phyloP scores from a whole-genome alignment of 2,888 invertebrate species.

The Anthophora plumipes region DNA sequence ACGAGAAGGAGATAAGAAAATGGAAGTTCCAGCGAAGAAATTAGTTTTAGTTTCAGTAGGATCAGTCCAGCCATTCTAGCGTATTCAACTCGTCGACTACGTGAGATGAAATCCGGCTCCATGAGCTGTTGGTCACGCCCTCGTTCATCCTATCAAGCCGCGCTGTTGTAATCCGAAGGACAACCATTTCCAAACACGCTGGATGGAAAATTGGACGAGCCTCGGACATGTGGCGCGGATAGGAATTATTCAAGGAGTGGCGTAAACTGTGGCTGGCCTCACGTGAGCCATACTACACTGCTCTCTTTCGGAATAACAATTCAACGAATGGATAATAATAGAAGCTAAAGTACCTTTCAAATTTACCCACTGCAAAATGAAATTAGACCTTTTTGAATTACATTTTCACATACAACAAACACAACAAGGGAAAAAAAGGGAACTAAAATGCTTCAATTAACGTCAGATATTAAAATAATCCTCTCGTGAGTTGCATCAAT shows the following conservation, averaged over 20 bases:
- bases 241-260: slow-evolving; percentile 51
- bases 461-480: too few relatives aligned
- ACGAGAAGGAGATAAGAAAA: too few relatives aligned
- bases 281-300: background rate
- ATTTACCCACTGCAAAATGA: background rate
- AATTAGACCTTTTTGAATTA: too few relatives aligned
- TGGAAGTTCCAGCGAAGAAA: background rate
- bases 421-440: too few relatives aligned
- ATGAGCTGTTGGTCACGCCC: slow-evolving; percentile 2
- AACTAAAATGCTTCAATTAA: background rate
- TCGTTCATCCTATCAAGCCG: slow-evolving; percentile 41
- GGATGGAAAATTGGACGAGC: slow-evolving; percentile 54
- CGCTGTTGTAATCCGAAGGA: slow-evolving; percentile 47
- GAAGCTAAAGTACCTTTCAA: background rate
- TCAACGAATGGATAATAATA: slow-evolving; percentile 56
- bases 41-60: slow-evolving; percentile 4
- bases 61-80: background rate
- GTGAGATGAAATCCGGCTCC: background rate
- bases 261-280: slow-evolving; percentile 39
- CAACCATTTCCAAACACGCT: slow-evolving; percentile 45
- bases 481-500: too few relatives aligned
- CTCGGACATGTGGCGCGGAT: slow-evolving; percentile 41
- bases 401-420: background rate
- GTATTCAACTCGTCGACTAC: slow-evolving; percentile 3
- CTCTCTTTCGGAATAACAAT: slow-evolving; percentile 58